phyloP scores from a whole-genome alignment of 2,888 invertebrate species.

The Hecatera dysodea region DNA sequence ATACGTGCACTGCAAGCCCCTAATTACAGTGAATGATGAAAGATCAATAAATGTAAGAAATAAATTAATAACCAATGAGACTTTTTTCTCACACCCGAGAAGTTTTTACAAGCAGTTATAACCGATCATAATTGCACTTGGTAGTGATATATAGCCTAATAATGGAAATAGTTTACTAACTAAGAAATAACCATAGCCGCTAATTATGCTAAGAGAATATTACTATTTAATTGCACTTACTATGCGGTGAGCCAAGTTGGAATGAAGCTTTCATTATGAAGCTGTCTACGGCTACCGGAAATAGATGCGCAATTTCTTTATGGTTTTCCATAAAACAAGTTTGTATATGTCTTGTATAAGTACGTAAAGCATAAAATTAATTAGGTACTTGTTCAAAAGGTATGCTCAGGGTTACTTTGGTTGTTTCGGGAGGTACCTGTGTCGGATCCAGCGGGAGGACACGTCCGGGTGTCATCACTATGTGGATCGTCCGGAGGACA shows the following conservation, averaged over 20 bases:
- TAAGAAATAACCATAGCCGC: constrained; percentile 18
- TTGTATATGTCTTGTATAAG: neutral
- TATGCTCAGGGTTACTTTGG: neutral
- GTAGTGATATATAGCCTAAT: constrained; percentile 58
- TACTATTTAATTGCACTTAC: constrained; percentile 15
- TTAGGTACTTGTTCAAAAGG: neutral
- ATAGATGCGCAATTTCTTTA: neutral
- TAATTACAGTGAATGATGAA: constrained; percentile 70
- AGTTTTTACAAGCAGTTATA: constrained; percentile 68
- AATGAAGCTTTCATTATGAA: constrained; percentile 8
- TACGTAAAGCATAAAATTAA: neutral
- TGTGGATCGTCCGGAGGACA: too few relatives aligned
- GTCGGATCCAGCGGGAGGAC: too few relatives aligned
- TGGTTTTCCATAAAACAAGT: neutral
- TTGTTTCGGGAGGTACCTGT: too few relatives aligned
- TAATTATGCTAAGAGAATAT: constrained; percentile 19
- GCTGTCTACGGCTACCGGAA: neutral
- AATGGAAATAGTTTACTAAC: constrained; percentile 40
- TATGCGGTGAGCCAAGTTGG: neutral
- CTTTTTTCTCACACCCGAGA: constrained; percentile 71
- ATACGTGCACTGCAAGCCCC: constrained; percentile 68
- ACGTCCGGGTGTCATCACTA: too few relatives aligned
- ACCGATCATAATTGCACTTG: constrained; percentile 62
- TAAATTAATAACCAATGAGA: constrained; percentile 75
- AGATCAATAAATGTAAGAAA: constrained; percentile 72